Evolutionary conservation across 2,113 vertebrate species (phyloP).

Genomic region (Bungarus multicinctus): DNA sequence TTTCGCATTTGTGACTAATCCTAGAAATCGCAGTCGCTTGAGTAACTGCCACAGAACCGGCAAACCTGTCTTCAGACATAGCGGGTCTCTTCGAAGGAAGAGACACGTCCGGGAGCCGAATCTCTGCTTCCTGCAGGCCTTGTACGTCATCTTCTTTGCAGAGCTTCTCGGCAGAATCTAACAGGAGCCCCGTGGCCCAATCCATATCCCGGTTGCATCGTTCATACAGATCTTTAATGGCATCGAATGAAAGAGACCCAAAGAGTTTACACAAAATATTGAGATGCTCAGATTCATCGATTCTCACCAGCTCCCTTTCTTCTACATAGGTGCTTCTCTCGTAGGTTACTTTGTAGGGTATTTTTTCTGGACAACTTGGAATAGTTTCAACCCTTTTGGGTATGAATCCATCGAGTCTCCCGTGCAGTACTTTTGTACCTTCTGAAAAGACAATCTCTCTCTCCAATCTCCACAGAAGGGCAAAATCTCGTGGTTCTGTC

Average conservation of each 20-base stretch:
- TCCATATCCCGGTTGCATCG: slow-evolving; percentile 92
- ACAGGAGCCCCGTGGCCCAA: slow-evolving; percentile 90
- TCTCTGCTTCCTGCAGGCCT: slow-evolving; percentile 39
- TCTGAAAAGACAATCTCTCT: slow-evolving; percentile 64
- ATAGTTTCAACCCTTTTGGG: slow-evolving; percentile 62
- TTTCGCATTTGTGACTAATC: slow-evolving; percentile 14
- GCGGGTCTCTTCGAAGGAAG: slow-evolving; percentile 52
- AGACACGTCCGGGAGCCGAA: slow-evolving; percentile 38
- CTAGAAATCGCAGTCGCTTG: not conserved
- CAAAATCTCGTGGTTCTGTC: slow-evolving; percentile 89
- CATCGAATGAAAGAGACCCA: slow-evolving; percentile 84
- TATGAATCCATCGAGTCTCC: slow-evolving; percentile 75
- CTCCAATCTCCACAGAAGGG: slow-evolving; percentile 86
- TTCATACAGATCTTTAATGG: slow-evolving; percentile 91
- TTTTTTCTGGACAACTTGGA: slow-evolving; percentile 63
- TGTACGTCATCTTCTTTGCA: slow-evolving; percentile 70
- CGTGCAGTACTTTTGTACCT: slow-evolving; percentile 67
- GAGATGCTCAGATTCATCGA: slow-evolving; percentile 77
- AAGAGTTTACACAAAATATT: slow-evolving; percentile 86
- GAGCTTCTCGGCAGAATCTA: slow-evolving; percentile 90
- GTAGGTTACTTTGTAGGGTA: slow-evolving; percentile 82
- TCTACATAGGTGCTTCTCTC: slow-evolving; percentile 92
- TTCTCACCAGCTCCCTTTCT: slow-evolving; percentile 78
- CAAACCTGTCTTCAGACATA: slow-evolving; percentile 22
- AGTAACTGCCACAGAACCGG: not conserved